These are phyloP conservation scores for Coptodon bakossiorum DNA, from an alignment of 2,113 vertebrate species.

Conservation along the genomic window DNA sequence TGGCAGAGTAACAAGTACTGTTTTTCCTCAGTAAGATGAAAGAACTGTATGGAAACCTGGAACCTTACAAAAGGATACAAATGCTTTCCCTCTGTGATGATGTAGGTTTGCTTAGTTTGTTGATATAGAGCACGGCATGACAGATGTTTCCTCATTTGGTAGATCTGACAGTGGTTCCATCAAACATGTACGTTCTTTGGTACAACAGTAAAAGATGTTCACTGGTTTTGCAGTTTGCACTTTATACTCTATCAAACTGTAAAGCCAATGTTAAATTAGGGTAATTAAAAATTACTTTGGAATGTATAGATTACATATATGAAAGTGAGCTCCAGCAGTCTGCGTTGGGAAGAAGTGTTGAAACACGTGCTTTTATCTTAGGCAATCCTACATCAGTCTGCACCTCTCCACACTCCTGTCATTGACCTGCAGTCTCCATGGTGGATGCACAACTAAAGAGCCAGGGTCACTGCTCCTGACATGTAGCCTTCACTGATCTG, in stretches of 20 bases:
- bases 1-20: background rate
- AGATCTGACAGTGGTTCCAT: background rate
- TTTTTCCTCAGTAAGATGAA: background rate
- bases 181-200: background rate
- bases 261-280: background rate
- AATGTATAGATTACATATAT: background rate
- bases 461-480: conserved; percentile 80
- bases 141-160: background rate
- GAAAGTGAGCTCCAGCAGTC: background rate
- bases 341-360: background rate
- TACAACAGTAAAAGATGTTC: background rate
- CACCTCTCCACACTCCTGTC: conserved; percentile 6
- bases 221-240: background rate
- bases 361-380: conserved; percentile 18
- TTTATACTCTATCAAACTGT: background rate
- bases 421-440: conserved; percentile 77
- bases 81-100: background rate
- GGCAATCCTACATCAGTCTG: conserved; percentile 16
- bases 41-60: background rate
- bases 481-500: conserved; percentile 83
- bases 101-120: background rate
- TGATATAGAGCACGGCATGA: background rate
- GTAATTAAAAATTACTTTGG: background rate
- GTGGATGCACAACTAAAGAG: conserved; percentile 80
- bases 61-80: background rate